Conservation (phyloP, 2,888 invertebrate genomes). For the Eretmocerus hayati region DNA sequence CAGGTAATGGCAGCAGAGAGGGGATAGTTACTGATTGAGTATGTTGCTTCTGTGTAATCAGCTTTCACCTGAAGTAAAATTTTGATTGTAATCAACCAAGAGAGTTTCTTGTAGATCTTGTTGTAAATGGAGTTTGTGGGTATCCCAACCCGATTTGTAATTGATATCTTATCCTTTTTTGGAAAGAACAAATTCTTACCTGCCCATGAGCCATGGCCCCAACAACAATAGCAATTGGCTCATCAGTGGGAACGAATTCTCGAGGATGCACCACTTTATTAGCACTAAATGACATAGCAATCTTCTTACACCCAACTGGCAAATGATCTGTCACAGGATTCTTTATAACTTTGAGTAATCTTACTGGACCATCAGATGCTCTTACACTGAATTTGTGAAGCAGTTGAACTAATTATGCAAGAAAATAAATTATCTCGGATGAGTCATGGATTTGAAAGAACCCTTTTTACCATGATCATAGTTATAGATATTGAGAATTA, state of each 20-base stretch:
- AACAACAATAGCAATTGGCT: constrained; percentile 84
- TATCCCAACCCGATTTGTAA: no score
- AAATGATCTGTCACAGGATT: constrained; percentile 93
- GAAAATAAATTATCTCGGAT: background rate
- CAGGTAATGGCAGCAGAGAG: constrained; percentile 94
- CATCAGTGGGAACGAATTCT: constrained; percentile 70
- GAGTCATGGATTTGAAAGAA: background rate
- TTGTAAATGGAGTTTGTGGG: background rate
- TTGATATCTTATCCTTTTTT: background rate
- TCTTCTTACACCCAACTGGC: constrained; percentile 87
- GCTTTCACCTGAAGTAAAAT: constrained; percentile 50
- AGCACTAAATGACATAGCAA: constrained; percentile 83
- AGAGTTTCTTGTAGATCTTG: no score
- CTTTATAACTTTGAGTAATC: constrained; percentile 90
- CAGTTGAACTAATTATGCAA: constrained; percentile 69
- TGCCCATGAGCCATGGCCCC: constrained; percentile 98
- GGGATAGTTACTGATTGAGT: constrained; percentile 94
- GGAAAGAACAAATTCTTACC: constrained; percentile 54
- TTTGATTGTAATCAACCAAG: background rate
- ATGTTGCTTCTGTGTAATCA: constrained; percentile 84
- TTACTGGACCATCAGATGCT: constrained; percentile 82
- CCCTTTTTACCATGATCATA: no score
- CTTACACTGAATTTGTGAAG: constrained; percentile 90
- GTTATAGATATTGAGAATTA: background rate
- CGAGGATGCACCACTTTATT: constrained; percentile 62